Base-by-base conservation (phyloP, 2,113 vertebrate genomes). In the Oncorhynchus tshawytscha region DNA sequence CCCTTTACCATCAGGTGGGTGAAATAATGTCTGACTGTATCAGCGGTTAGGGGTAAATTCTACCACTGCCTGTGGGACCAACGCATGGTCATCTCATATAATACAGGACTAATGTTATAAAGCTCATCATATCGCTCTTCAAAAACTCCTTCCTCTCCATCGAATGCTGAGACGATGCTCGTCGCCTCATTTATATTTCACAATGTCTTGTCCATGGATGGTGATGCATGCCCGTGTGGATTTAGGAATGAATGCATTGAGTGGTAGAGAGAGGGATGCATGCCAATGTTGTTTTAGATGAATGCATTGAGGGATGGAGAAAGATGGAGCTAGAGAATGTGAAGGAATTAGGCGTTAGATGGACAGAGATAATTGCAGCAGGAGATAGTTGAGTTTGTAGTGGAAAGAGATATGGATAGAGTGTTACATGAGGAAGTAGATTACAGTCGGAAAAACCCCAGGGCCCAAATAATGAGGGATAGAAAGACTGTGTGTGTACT, bases 81-180 rank as follows among this genome's bases (percentile, higher is more conserved):
- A 84, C 78, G 88, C 91, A 92, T 92, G 89, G 82, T 71, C 88
- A 91, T 91, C 84, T 76, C 79, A 77, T 6, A 79, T 72, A 77
- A 81, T 78, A 78, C 81, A 78, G 70, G 74, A 80, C 76, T 71
- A 76, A 75, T 78, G 51, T 31, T 62, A 78, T 18, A 18, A 70
- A 29, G 39, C 54, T 84, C 82, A 89, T 89, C 67, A 77, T 54
- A 54, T 80, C 48, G 68, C 78, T 78, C 39, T 45, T 45, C 13
- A 18, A 60, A 48, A 80, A 73, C 67, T 39, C 71, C 82, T 54
- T 66, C 78, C 69, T 65, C 79, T 67, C 82, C 88, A 88, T 86
- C 72, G n/a, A 78, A 73, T 80, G 60, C 70, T 80, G 72, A 73
- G 12, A 54, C 5, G 64, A 77, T 62, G 54, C 45, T 73, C 72